These are phyloP conservation scores for Epinotia brunnichana DNA, from an alignment of 2,888 invertebrate genomes.

Conservation along the genomic window DNA sequence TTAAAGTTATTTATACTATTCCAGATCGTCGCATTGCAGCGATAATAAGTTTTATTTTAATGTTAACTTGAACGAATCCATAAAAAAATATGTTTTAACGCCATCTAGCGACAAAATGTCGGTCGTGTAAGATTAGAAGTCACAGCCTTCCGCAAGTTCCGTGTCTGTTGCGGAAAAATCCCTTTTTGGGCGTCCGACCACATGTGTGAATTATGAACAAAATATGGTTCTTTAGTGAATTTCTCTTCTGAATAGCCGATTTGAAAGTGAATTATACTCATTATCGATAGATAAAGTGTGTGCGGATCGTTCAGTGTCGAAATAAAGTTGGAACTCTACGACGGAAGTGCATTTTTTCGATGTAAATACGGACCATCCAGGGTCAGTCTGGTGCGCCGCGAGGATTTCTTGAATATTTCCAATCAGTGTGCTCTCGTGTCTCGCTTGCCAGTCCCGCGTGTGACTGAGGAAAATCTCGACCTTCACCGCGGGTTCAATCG, in stretches of 20 bases:
- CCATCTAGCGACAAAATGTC: conserved; percentile 75
- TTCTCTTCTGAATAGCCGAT: conserved; percentile 64
- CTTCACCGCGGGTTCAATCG: conserved; percentile 67
- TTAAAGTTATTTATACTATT: neutral
- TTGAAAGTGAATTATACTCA: conserved; percentile 66
- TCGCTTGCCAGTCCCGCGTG: conserved; percentile 60
- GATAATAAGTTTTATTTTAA: conserved; percentile 21
- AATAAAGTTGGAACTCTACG: conserved; percentile 71
- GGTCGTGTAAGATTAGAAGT: conserved; percentile 80
- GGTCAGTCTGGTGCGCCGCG: conserved; percentile 79
- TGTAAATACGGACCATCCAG: conserved; percentile 82
- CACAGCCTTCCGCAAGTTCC: conserved; percentile 82
- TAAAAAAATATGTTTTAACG: conserved; percentile 61
- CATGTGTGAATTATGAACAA: conserved; percentile 85
- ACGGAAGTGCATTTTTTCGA: conserved; percentile 82
- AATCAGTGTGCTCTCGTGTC: conserved; percentile 58
- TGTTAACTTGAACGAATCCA: conserved; percentile 60
- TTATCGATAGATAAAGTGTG: conserved; percentile 68
- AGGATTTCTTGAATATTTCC: conserved; percentile 72
- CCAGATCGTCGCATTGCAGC: too few relatives aligned
- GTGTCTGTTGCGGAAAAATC: conserved; percentile 85
- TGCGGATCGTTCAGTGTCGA: conserved; percentile 68
- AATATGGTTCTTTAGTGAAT: conserved; percentile 80
- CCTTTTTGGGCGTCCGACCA: conserved; percentile 88
- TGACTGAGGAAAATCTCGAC: conserved; percentile 64